These are phyloP conservation scores for Scophthalmus maximus DNA, from an alignment of 2,113 vertebrate species.

Conservation along the genomic window DNA sequence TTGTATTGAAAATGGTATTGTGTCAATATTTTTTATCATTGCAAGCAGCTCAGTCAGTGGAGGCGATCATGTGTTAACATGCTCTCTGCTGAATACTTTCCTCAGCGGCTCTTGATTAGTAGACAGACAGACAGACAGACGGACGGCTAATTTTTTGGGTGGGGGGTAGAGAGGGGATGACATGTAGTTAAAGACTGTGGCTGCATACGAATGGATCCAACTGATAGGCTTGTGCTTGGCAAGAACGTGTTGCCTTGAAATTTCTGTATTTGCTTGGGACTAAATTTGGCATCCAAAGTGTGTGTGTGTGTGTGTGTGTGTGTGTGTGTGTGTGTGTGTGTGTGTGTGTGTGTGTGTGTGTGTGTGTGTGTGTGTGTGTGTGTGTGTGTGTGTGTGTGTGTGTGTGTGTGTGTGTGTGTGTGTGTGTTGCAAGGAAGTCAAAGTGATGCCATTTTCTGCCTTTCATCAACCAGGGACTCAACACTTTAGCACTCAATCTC, in stretches of 20 bases:
- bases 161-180: not conserved
- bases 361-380: not conserved
- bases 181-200: not conserved
- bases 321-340: no score
- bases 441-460: constrained; percentile 71
- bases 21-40: constrained; percentile 1
- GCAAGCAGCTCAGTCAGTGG: not conserved
- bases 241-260: constrained; percentile 57
- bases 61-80: not conserved
- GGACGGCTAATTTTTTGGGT: not conserved
- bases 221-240: constrained; percentile 55
- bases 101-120: not conserved
- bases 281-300: constrained; percentile 61
- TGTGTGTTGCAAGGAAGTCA: constrained; percentile 68
- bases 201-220: constrained; percentile 18
- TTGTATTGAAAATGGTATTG: constrained; percentile 20
- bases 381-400: not conserved
- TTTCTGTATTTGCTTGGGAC: constrained; percentile 59
- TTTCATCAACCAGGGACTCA: constrained; percentile 65
- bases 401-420: constrained; percentile 34
- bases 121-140: not conserved
- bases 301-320: not conserved
- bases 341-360: constrained; percentile 2
- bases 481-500: constrained; percentile 68
- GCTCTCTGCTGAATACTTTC: not conserved